phyloP scores from a whole-genome alignment of 92 coral and sea anemone species.

The Palythoa heliodiscus region DNA sequence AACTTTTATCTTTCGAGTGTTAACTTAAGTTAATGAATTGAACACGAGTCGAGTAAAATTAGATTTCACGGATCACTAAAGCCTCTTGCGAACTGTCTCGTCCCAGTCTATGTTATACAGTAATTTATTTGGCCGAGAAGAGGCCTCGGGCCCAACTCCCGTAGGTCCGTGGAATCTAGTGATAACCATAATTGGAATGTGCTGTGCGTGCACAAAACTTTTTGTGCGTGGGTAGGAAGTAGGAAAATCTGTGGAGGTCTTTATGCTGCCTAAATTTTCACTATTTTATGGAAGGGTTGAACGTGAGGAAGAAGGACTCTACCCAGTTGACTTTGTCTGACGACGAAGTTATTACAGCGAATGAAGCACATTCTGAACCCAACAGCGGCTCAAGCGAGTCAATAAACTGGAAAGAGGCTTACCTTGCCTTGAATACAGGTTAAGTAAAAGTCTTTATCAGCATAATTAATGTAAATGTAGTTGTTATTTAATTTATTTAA shows the following conservation, averaged over 20 bases:
- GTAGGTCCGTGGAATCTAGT: too few species aligned
- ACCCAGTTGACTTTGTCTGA: not conserved
- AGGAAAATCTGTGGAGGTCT: not conserved
- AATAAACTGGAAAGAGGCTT: constrained; percentile 14
- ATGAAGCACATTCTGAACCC: not conserved
- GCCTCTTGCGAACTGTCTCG: too few species aligned
- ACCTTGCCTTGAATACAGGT: constrained; percentile 23
- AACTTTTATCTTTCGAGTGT: too few species aligned
- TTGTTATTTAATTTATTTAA: not conserved
- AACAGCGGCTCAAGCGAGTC: not conserved
- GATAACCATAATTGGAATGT: too few species aligned
- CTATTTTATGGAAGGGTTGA: constrained; percentile 18
- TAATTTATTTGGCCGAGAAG: too few species aligned
- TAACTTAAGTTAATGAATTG: too few species aligned
- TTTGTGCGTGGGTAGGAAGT: too few species aligned
- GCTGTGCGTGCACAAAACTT: too few species aligned
- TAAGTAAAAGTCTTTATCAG: not conserved
- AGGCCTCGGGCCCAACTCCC: too few species aligned
- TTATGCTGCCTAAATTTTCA: not conserved
- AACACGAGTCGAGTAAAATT: too few species aligned
- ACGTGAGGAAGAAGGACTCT: not conserved
- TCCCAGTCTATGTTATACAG: too few species aligned
- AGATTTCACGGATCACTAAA: too few species aligned
- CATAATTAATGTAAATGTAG: not conserved
- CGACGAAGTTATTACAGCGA: not conserved